phyloP scores from a whole-genome alignment of 1,140 invertebrate species.

The Heliconius eleuchia region DNA sequence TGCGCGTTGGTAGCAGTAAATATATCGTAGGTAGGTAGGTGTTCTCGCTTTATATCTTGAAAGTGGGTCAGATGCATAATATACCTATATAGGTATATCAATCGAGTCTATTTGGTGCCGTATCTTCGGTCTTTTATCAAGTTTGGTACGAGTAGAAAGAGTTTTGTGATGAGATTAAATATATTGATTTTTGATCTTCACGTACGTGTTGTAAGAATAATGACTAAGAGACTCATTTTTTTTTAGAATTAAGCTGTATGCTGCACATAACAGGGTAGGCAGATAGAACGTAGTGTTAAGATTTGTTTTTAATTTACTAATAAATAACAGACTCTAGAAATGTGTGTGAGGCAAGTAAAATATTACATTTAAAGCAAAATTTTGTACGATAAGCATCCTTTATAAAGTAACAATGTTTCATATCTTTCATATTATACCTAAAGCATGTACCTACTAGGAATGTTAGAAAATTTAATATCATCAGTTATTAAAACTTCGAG shows the following conservation, averaged over 20 bases:
- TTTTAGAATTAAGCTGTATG: too few relatives aligned
- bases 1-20: background rate
- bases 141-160: background rate
- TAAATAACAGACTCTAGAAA: too few relatives aligned
- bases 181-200: background rate
- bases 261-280: too few relatives aligned
- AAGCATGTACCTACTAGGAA: background rate
- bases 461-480: constrained; percentile 9
- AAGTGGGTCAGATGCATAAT: background rate
- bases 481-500: background rate
- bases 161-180: background rate
- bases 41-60: background rate
- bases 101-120: background rate
- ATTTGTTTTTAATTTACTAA: too few relatives aligned
- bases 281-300: too few relatives aligned
- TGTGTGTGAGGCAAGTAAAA: background rate
- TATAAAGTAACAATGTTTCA: background rate
- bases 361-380: background rate
- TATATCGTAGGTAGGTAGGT: constrained; percentile 1
- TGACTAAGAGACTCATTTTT: too few relatives aligned
- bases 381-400: background rate
- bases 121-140: background rate
- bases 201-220: background rate
- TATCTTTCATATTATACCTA: background rate
- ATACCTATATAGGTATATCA: background rate